Base-by-base conservation (phyloP, 2,888 invertebrate genomes). In the Tetropium fuscum region DNA sequence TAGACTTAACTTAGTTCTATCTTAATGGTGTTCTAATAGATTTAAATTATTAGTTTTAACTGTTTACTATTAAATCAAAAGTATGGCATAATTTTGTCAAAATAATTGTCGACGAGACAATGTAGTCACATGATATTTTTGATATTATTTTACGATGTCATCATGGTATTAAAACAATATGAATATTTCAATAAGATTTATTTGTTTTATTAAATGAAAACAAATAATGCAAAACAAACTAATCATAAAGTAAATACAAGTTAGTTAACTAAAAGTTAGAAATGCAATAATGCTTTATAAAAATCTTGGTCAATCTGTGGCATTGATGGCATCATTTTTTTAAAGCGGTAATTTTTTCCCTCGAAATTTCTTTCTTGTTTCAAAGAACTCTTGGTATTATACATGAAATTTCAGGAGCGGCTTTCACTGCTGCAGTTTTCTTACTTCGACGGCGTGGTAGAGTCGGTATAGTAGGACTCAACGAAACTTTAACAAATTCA, bases 271-370 rank as follows among this genome's bases (percentile, higher is more conserved):
- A n/a, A n/a, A n/a, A n/a, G n/a, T n/a, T 38, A 38, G 16, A 38
- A 38, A 38, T 38, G 1, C 18, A 38, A 38, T 16, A 18, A n/a
- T 18, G 38, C 38, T 38, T 38, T 38, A 38, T 38, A 38, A 38
- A 18, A 38, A 7, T 18, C 38, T 38, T 38, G 38, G 8, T 38
- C 38, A 8, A 38, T 16, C 38, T 38, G 2, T 5, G 16, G 38
- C 18, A 16, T 38, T 1, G 16, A 18, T n/a, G 4, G 2, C 4
- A 25, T 25, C 25, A 25, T 38, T 38, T 38, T 38, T 18, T 38
- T 38, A 18, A 38, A 7, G n/a, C 18, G 18, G 7, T 38, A 8
- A 5, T 16, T 38, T 16, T 38, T 16, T 38, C 16, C n/a, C 18
- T 38, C n/a, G 38, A 38, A 38, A 38, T 16, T 8, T 38, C 38